Evolutionary conservation across 2,113 vertebrate genomes (phyloP).

Genomic region (Bungarus multicinctus): DNA sequence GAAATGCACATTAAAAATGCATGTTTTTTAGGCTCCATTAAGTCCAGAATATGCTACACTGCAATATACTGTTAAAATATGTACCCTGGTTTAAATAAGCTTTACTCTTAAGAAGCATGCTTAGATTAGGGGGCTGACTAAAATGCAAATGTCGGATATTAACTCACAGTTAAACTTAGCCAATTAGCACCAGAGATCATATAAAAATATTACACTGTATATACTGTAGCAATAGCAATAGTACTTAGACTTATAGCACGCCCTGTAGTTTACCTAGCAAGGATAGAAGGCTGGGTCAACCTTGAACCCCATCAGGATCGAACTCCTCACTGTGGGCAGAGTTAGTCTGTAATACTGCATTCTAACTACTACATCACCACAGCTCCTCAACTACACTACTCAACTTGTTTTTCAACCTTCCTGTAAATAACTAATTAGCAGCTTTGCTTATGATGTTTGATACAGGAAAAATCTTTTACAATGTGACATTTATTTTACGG

Average conservation of each 20-base stretch:
- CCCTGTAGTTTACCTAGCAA: not conserved
- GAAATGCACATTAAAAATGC: not conserved
- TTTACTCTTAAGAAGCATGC: not conserved
- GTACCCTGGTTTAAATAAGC: not conserved
- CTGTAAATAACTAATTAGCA: not conserved
- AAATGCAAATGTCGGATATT: constrained; percentile 32
- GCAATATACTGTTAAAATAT: not conserved
- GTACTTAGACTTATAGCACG: not conserved
- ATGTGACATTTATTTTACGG: not conserved
- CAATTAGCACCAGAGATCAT: constrained; percentile 7
- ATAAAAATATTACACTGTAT: not conserved
- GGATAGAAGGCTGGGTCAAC: not conserved
- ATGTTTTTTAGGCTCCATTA: not conserved
- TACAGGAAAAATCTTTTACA: not conserved
- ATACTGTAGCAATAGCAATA: not conserved
- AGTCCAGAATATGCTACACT: not conserved
- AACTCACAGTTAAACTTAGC: constrained; percentile 8
- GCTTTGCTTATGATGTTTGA: not conserved
- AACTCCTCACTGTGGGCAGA: not conserved
- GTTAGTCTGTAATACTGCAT: not conserved
- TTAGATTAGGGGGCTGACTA: constrained; percentile 41
- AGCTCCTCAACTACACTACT: not conserved
- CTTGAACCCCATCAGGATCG: not conserved
- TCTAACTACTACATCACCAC: not conserved
- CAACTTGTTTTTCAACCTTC: not conserved